Conservation (phyloP, 2,113 vertebrate species). For the Heterocephalus glaber region DNA sequence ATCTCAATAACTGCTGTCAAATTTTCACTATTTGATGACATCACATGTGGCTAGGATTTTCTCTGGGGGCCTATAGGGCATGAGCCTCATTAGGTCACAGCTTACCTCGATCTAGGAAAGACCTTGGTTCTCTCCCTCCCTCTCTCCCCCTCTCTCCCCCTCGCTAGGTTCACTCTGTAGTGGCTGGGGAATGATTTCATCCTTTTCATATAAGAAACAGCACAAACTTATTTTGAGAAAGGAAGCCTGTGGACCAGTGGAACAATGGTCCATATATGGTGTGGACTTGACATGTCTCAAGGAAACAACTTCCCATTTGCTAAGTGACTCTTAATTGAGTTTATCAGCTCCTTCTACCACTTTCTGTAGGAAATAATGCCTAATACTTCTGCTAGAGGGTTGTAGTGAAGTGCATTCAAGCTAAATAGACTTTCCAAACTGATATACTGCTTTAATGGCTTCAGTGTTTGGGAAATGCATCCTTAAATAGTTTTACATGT, state of each 20-base stretch:
- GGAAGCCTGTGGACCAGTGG: neutral
- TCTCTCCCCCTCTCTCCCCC: neutral
- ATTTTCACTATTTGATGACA: neutral
- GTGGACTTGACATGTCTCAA: neutral
- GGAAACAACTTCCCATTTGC: neutral
- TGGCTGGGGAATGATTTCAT: neutral
- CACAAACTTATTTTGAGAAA: constrained; percentile 38
- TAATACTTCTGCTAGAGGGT: neutral
- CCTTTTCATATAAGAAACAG: neutral
- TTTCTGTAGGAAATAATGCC: constrained; percentile 36
- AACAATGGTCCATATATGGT: constrained; percentile 5
- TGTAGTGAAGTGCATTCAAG: neutral
- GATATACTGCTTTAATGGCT: neutral
- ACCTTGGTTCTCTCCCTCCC: neutral
- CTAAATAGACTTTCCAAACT: constrained; percentile 24
- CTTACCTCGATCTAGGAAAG: neutral
- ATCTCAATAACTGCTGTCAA: neutral
- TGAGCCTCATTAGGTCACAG: neutral
- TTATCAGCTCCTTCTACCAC: constrained; percentile 14
- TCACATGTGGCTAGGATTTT: neutral
- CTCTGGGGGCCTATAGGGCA: neutral
- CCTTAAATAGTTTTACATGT: neutral
- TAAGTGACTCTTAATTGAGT: constrained; percentile 40
- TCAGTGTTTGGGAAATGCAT: neutral
- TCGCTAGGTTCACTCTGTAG: neutral